These are phyloP conservation scores for Sphaeramia orbicularis DNA, from an alignment of 2,797 vertebrate genomes.

Conservation along the genomic window DNA sequence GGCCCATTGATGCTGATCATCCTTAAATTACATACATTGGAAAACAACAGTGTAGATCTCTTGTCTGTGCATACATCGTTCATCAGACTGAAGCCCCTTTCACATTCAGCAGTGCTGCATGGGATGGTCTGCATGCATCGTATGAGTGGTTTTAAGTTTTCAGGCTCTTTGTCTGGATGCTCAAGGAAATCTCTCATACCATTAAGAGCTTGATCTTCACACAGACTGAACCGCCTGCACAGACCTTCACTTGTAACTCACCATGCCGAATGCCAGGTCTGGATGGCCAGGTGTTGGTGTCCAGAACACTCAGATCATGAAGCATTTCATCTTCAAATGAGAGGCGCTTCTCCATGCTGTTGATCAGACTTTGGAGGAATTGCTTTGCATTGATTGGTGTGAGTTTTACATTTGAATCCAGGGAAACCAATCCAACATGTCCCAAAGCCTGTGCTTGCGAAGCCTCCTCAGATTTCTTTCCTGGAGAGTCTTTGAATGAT, in stretches of 20 bases:
- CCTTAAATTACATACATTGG: constrained; percentile 34
- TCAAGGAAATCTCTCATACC: no score
- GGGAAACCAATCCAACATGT: constrained; percentile 8
- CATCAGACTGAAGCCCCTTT: constrained; percentile 47
- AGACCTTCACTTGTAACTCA: no score
- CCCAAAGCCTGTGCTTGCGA: constrained; percentile 10
- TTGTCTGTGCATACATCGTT: constrained; percentile 40
- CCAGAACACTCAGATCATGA: constrained; percentile 33
- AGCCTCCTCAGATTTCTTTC: constrained; percentile 10
- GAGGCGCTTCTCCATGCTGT: constrained; percentile 34
- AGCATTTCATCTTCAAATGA: constrained; percentile 38
- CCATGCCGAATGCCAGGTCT: constrained; percentile 25
- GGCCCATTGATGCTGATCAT: constrained; percentile 41
- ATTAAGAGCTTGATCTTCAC: no score
- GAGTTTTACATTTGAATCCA: constrained; percentile 33
- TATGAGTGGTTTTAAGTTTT: constrained; percentile 38
- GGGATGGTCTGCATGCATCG: constrained; percentile 34
- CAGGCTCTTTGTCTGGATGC: no score
- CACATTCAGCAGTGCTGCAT: constrained; percentile 42
- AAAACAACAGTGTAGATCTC: constrained; percentile 33
- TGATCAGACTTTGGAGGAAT: constrained; percentile 42
- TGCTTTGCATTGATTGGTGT: no score
- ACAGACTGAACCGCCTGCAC: no score
- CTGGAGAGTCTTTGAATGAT: constrained; percentile 25
- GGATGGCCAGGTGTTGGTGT: constrained; percentile 30